Evolutionary conservation across 2,888 invertebrate genomes (phyloP).

Genomic region (Heliothis peltigera): DNA sequence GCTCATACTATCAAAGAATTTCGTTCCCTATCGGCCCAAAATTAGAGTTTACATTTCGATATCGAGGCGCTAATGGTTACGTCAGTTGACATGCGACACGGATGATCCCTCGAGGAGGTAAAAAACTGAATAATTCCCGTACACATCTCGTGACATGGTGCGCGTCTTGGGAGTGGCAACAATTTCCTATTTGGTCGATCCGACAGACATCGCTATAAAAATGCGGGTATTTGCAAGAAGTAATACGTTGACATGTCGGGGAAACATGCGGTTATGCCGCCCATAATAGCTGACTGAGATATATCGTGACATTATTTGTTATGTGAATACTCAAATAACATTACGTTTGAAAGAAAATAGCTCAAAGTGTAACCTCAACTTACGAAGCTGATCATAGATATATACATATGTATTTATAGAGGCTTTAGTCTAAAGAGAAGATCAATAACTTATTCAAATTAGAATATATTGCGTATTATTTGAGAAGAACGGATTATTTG

Average conservation of each 20-base stretch:
- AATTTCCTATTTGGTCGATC: constrained; percentile 82
- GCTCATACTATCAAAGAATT: constrained; percentile 41
- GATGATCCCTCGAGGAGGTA: constrained; percentile 78
- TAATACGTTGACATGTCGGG: constrained; percentile 68
- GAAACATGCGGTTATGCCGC: constrained; percentile 46
- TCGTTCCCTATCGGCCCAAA: constrained; percentile 37
- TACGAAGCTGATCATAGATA: constrained; percentile 46
- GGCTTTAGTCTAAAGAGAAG: constrained; percentile 34
- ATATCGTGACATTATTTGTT: constrained; percentile 40
- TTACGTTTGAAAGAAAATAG: constrained; percentile 42
- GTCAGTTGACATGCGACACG: constrained; percentile 65
- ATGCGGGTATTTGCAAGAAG: constrained; percentile 74
- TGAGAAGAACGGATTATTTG: constrained; percentile 40
- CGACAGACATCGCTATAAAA: constrained; percentile 75
- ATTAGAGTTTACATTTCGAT: constrained; percentile 44
- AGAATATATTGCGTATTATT: constrained; percentile 59
- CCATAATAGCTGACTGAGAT: constrained; percentile 54
- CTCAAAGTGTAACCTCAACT: constrained; percentile 31
- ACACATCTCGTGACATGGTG: constrained; percentile 80
- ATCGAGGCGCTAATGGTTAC: constrained; percentile 61
- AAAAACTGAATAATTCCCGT: constrained; percentile 86
- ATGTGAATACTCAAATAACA: constrained; percentile 46
- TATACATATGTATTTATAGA: constrained; percentile 52
- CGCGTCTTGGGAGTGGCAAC: constrained; percentile 81
- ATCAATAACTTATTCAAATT: constrained; percentile 49